Base-by-base conservation (phyloP, 2,888 invertebrate species). In the Punctoribates punctum region DNA sequence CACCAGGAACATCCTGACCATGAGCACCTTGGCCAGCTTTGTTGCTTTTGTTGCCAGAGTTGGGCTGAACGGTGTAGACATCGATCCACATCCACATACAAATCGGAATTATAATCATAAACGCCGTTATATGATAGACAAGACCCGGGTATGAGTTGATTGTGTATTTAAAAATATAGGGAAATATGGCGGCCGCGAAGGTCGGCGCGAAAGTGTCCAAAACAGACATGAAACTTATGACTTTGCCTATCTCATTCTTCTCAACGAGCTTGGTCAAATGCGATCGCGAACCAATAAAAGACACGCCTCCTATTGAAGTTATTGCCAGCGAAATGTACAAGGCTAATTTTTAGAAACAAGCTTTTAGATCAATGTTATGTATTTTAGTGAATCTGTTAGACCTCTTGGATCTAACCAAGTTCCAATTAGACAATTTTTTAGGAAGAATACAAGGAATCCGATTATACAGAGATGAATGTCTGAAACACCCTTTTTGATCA, bases 221-320 rank as follows among this genome's bases (percentile, higher is more conserved):
- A 0, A 48, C 51, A 4, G 29, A 0, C 51, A 75, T 42, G 20
- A 72, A 60, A 15, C 70, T 67, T 5, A 75, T 9, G 1, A 75
- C 25, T 38, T 42, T 51, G 0, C 75, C 75, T 0, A 75, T 54
- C 51, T 75, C 75, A 38, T 75, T 27, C 20, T 9, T 15, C 1
- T 23, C 75, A 38, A 75, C 67, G 17, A 75, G 27, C 20, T 70
- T 75, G n/a, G 72, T 42, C 42, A 75, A 23, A 54, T 75, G 67
- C 0, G 75, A 62, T 5, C 75, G 70, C 0, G 17, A 13, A 17
- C 75, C 75, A n/a, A 75, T 70, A 13, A n/a, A 70, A 20, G 70
- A 13, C 11, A 70, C 11, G 4, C 70, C 70, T 11, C 42, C n/a
- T 13, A 70, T 46, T 1, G 70, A 15, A 2, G 6, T 3, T 11